Percentiles rank a stretch among this genome's conserved stretches.
Conservation (phyloP, 2,888 invertebrate species). For the Lithophane leautieri region DNA sequence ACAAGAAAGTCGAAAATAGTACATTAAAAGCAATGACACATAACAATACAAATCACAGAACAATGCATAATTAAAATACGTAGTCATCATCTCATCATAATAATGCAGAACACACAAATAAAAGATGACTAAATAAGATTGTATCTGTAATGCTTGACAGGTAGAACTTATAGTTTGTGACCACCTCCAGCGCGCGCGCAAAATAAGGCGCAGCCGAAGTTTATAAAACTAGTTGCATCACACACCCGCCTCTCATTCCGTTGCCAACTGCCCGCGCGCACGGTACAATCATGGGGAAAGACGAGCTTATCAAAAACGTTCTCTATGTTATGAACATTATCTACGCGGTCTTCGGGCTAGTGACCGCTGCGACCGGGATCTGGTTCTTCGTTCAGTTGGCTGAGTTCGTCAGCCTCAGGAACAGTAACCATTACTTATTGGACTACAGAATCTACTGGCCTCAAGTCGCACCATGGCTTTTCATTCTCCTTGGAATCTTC, state of each 20-base stretch:
- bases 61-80: constrained; percentile 31
- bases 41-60: constrained; percentile 16
- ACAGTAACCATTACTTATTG: constrained; percentile 86
- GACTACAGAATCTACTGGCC: constrained; percentile 89
- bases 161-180: constrained; percentile 59
- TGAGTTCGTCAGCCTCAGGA: constrained; percentile 85
- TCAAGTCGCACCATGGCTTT: constrained; percentile 88
- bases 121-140: constrained; percentile 48
- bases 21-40: constrained; percentile 15
- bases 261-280: constrained; percentile 76
- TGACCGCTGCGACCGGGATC: constrained; percentile 85
- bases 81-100: constrained; percentile 32
- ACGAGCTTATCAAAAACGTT: constrained; percentile 84
- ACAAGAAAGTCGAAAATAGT: not conserved
- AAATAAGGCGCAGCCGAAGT: constrained; percentile 77
- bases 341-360: constrained; percentile 85
- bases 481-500: constrained; percentile 83
- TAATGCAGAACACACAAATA: constrained; percentile 39
- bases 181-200: constrained; percentile 59
- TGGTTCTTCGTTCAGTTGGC: constrained; percentile 88
- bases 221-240: constrained; percentile 84
- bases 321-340: constrained; percentile 85
- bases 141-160: constrained; percentile 62
- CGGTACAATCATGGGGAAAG: constrained; percentile 84
- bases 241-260: constrained; percentile 82